These are phyloP conservation scores for Drosophila testacea DNA, from an alignment of 2,888 invertebrate genomes.

Conservation along the genomic window DNA sequence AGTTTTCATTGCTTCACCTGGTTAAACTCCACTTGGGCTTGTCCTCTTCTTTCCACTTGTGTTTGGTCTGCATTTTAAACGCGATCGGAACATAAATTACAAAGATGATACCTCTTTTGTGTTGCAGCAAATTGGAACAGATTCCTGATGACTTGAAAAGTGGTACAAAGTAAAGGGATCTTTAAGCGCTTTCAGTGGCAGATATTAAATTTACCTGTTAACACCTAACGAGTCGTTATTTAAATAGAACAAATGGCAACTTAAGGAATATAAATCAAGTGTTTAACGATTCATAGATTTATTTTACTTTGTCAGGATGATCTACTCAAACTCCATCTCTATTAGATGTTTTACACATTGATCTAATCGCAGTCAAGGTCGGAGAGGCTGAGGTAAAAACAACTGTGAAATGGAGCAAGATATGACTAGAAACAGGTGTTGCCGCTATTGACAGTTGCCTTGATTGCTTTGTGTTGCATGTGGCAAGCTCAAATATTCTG, in stretches of 20 bases:
- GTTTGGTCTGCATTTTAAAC: slow-evolving; percentile 41
- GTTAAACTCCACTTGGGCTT: slow-evolving; percentile 8
- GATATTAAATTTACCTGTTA: slow-evolving; percentile 25
- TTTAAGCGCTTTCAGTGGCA: slow-evolving; percentile 25
- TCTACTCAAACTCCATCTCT: background rate
- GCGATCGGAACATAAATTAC: slow-evolving; percentile 64
- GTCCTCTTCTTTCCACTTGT: slow-evolving; percentile 23
- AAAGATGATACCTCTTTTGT: slow-evolving; percentile 61
- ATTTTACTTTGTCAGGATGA: slow-evolving; percentile 30
- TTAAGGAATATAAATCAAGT: slow-evolving; percentile 5
- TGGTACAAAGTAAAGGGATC: slow-evolving; percentile 43
- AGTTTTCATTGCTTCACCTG: slow-evolving; percentile 43
- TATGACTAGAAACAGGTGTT: slow-evolving; percentile 61
- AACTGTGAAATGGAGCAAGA: slow-evolving; percentile 36
- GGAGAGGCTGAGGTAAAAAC: slow-evolving; percentile 2
- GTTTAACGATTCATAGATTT: slow-evolving; percentile 15
- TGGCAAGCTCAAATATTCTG: slow-evolving; percentile 22
- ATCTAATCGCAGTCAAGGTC: slow-evolving; percentile 61
- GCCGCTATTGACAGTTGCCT: slow-evolving; percentile 70
- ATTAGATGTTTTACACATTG: slow-evolving; percentile 10
- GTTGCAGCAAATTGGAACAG: slow-evolving; percentile 63
- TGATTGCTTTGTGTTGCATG: slow-evolving; percentile 72
- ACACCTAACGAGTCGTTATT: slow-evolving; percentile 29
- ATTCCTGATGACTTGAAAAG: slow-evolving; percentile 32
- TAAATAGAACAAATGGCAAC: slow-evolving; percentile 3